phyloP scores from a whole-genome alignment of 2,888 invertebrate species.

The Conus canariensis region DNA sequence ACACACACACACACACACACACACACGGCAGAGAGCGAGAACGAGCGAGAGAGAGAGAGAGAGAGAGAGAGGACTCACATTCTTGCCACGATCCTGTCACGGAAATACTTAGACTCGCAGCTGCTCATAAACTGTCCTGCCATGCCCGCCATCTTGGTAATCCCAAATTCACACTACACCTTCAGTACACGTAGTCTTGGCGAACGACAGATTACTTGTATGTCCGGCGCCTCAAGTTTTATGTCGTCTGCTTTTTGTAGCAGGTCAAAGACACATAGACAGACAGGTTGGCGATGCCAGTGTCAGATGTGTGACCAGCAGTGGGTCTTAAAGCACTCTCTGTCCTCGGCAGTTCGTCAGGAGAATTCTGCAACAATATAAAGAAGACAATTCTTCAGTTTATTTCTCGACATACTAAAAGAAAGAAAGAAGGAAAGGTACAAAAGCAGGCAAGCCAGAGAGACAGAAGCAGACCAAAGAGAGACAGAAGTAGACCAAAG shows the following conservation, averaged over 20 bases:
- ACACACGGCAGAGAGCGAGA: not conserved
- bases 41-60: not conserved
- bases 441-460: not conserved
- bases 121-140: constrained; percentile 50
- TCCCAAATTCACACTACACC: not conserved
- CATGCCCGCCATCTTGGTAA: constrained; percentile 38
- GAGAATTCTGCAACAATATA: too few relatives aligned
- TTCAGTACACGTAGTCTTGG: not conserved
- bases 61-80: constrained; percentile 43
- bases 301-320: too few relatives aligned
- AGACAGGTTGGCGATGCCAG: too few relatives aligned
- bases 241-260: too few relatives aligned
- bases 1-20: too few relatives aligned
- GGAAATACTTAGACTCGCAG: constrained; percentile 49
- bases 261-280: too few relatives aligned
- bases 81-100: constrained; percentile 48
- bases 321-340: too few relatives aligned
- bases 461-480: not conserved
- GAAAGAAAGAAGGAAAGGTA: not conserved
- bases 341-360: too few relatives aligned
- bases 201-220: too few relatives aligned
- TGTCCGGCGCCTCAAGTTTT: too few relatives aligned
- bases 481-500: not conserved
- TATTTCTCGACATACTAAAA: too few relatives aligned
- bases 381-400: too few relatives aligned